These are phyloP conservation scores for Antennarius striatus DNA, from an alignment of 2,113 vertebrate species.

Conservation along the genomic window DNA sequence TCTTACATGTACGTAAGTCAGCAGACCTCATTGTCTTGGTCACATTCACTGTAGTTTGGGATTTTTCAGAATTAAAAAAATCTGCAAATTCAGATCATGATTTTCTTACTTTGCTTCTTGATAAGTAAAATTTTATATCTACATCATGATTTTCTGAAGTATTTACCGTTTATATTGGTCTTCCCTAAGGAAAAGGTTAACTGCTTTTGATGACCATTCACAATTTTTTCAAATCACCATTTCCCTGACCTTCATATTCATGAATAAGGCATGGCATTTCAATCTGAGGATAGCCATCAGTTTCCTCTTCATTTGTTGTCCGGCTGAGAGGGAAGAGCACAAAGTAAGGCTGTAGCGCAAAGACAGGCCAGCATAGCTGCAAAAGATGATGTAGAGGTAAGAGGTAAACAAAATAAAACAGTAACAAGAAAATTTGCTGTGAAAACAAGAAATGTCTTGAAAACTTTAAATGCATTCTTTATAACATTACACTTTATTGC, in stretches of 20 bases:
- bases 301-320: slow-evolving; percentile 85
- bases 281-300: slow-evolving; percentile 83
- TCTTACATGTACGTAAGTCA: too few relatives aligned
- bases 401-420: neutral
- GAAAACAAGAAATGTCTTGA: neutral
- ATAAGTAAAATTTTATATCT: too few relatives aligned
- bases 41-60: too few relatives aligned
- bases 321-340: slow-evolving; percentile 73
- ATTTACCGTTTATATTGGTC: too few relatives aligned
- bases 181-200: neutral
- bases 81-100: too few relatives aligned
- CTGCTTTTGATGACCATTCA: neutral
- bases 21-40: too few relatives aligned
- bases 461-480: neutral
- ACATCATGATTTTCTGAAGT: too few relatives aligned
- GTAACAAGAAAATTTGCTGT: neutral
- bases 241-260: slow-evolving; percentile 86
- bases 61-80: too few relatives aligned
- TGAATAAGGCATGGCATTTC: slow-evolving; percentile 84
- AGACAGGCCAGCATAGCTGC: slow-evolving; percentile 85
- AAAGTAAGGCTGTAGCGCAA: slow-evolving; percentile 87
- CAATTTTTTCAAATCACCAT: neutral
- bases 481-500: neutral
- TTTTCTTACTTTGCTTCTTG: too few relatives aligned
- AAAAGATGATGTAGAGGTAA: neutral